Evolutionary conservation across 2,797 vertebrate genomes (phyloP).

Genomic region (Capromys pilorides): DNA sequence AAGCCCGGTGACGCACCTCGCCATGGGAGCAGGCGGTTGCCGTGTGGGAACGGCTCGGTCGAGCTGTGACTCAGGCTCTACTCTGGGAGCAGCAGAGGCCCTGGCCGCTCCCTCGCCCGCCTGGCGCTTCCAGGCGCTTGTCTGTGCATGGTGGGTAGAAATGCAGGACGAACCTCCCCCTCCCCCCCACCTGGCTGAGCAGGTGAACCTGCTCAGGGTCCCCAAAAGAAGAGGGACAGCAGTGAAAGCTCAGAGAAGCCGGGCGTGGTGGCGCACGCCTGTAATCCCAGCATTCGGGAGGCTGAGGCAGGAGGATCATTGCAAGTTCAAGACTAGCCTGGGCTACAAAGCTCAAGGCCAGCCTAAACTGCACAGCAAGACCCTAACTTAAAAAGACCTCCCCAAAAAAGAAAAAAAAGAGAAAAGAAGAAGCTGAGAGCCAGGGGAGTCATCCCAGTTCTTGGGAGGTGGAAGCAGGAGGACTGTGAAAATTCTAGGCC

Average conservation of each 20-base stretch:
- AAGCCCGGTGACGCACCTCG: background rate
- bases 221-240: background rate
- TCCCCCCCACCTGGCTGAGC: background rate
- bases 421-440: background rate
- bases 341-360: background rate
- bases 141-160: background rate
- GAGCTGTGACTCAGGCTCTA: constrained; percentile 39
- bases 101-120: background rate
- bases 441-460: background rate
- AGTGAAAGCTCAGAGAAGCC: background rate
- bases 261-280: background rate
- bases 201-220: background rate
- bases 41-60: background rate
- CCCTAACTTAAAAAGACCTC: background rate
- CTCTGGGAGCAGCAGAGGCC: background rate
- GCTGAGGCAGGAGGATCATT: background rate
- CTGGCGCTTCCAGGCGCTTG: fast-evolving
- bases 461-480: background rate
- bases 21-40: background rate
- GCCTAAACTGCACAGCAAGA: background rate
- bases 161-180: background rate
- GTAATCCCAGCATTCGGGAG: background rate
- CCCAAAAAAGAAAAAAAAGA: no score
- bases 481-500: background rate
- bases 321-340: background rate